These are phyloP conservation scores for Oxyteleia sp. DNA, from an alignment of 2,888 invertebrate species.

Conservation along the genomic window DNA sequence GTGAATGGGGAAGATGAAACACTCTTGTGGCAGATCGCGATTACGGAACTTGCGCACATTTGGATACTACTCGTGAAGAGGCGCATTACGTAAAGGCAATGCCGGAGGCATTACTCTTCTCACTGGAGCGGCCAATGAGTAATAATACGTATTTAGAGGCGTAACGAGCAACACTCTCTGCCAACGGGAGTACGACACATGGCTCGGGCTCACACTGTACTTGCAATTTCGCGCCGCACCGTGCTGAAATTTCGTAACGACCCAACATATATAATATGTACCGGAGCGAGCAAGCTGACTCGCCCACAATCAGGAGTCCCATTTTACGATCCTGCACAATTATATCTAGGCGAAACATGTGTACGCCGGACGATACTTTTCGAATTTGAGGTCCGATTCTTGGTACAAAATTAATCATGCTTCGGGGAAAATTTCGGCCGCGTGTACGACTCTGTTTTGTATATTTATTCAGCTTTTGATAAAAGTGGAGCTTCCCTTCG, in stretches of 20 bases:
- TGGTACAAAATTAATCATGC: too few relatives aligned
- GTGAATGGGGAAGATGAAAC: constrained; percentile 65
- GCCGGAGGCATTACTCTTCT: constrained; percentile 71
- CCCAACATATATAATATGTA: constrained; percentile 59
- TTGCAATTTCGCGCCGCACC: constrained; percentile 66
- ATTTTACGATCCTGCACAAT: constrained; percentile 59
- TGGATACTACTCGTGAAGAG: constrained; percentile 63
- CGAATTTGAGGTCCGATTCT: neutral
- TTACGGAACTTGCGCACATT: constrained; percentile 67
- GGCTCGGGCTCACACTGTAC: constrained; percentile 55
- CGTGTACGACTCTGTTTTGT: too few relatives aligned
- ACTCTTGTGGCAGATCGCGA: constrained; percentile 62
- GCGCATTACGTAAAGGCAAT: constrained; percentile 69
- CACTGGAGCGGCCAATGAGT: constrained; percentile 70
- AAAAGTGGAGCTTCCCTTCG: too few relatives aligned
- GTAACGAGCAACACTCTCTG: constrained; percentile 73
- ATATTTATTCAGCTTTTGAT: too few relatives aligned
- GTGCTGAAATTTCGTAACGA: constrained; percentile 71
- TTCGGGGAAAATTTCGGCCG: too few relatives aligned
- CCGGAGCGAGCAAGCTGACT: constrained; percentile 57
- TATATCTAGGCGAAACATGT: constrained; percentile 33
- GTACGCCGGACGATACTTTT: constrained; percentile 13
- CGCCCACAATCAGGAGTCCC: constrained; percentile 53
- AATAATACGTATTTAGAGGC: constrained; percentile 74
- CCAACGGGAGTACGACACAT: constrained; percentile 70